These are phyloP conservation scores for Potamilus streckersoni DNA, from an alignment of 1,140 invertebrate species.

Conservation along the genomic window DNA sequence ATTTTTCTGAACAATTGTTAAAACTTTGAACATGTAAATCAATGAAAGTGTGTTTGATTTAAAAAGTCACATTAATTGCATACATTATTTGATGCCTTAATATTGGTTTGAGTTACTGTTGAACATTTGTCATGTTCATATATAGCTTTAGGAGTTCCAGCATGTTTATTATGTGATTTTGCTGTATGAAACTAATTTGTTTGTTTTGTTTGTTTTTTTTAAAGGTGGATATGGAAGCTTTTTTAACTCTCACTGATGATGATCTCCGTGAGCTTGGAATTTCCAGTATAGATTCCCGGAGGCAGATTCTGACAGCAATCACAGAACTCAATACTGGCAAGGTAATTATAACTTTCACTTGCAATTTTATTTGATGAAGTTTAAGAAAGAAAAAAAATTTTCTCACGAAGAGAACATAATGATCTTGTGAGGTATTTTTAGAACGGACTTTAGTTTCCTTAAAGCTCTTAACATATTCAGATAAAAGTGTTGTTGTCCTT, in stretches of 20 bases:
- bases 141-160: too few species aligned
- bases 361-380: background rate
- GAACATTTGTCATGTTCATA: too few species aligned
- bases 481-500: background rate
- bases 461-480: background rate
- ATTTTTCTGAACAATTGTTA: too few species aligned
- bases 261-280: constrained; percentile 67
- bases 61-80: too few species aligned
- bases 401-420: background rate
- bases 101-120: too few species aligned
- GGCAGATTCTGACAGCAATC: constrained; percentile 65
- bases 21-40: too few species aligned
- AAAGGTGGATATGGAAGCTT: constrained; percentile 68
- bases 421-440: background rate
- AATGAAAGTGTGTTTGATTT: too few species aligned
- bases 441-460: background rate
- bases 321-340: constrained; percentile 65
- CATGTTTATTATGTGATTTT: background rate
- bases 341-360: constrained; percentile 33
- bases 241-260: constrained; percentile 63
- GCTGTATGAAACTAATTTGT: background rate
- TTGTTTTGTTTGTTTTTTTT: constrained; percentile 10
- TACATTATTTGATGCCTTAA: too few species aligned
- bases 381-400: background rate
- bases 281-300: constrained; percentile 57